These are phyloP conservation scores for Zygothrica quintamaculata DNA, from an alignment of 2,888 invertebrate genomes.

Conservation along the genomic window DNA sequence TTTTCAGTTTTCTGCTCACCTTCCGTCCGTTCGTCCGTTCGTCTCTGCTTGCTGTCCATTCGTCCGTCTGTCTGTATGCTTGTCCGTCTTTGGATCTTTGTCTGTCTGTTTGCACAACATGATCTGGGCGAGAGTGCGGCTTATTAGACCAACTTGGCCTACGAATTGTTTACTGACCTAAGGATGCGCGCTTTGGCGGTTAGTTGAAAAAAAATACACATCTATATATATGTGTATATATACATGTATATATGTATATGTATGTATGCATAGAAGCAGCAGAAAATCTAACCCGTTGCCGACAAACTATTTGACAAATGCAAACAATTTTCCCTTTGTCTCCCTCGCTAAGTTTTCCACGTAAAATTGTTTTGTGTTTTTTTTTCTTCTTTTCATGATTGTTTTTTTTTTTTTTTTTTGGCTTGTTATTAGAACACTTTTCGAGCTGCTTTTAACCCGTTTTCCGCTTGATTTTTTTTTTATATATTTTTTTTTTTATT, in stretches of 20 bases:
- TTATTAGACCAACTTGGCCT: conserved; percentile 73
- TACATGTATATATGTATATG: too few species aligned
- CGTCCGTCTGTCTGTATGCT: conserved; percentile 6
- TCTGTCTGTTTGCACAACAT: conserved; percentile 74
- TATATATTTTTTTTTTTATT: not conserved
- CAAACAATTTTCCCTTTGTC: conserved; percentile 69
- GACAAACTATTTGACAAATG: conserved; percentile 78
- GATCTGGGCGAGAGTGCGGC: conserved; percentile 73
- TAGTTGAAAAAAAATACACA: conserved; percentile 59
- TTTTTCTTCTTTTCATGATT: not conserved
- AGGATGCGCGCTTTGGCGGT: conserved; percentile 68
- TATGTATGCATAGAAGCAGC: conserved; percentile 2
- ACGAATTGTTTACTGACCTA: conserved; percentile 69
- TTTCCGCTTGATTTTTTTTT: conserved; percentile 5
- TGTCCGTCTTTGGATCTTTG: not conserved
- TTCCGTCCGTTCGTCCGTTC: conserved; percentile 13
- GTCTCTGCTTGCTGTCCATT: not conserved
- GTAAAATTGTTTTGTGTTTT: conserved; percentile 58
- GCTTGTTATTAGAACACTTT: conserved; percentile 79
- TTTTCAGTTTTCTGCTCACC: conserved; percentile 41
- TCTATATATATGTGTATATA: not conserved
- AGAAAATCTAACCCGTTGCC: conserved; percentile 51
- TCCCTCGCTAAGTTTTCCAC: conserved; percentile 52
- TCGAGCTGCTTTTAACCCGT: conserved; percentile 55
- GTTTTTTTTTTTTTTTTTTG: conserved; percentile 37